These are phyloP conservation scores for Rhinichthys klamathensis DNA, from an alignment of 2,113 vertebrate species.

Conservation along the genomic window DNA sequence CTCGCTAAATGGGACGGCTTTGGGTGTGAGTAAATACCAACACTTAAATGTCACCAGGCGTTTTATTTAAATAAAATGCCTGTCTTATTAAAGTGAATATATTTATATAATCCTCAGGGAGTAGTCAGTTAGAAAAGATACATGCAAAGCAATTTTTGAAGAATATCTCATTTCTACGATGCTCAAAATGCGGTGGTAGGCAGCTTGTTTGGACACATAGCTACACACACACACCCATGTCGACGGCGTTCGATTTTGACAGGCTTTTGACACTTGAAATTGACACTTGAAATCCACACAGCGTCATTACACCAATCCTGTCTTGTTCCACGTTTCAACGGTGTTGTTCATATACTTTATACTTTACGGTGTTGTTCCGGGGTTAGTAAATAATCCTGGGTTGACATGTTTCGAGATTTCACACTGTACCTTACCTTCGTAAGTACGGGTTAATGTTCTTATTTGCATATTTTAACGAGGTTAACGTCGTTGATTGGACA, in stretches of 20 bases:
- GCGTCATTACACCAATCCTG: background rate
- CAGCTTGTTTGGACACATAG: conserved; percentile 10
- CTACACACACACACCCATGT: background rate
- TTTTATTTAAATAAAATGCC: background rate
- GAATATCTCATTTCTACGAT: background rate
- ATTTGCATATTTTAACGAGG: background rate
- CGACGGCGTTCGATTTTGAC: conserved; percentile 2
- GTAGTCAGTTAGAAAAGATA: background rate
- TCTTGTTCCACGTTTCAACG: background rate
- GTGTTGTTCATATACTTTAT: conserved; percentile 14
- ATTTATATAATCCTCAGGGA: background rate
- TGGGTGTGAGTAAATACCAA: conserved; percentile 14
- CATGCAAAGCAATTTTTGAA: background rate
- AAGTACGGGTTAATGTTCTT: background rate
- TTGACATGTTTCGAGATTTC: conserved; percentile 1
- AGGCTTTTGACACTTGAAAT: conserved; percentile 15
- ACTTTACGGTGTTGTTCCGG: no score
- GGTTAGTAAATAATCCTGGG: background rate
- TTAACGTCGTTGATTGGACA: background rate
- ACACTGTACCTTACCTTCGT: background rate
- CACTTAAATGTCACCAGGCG: conserved; percentile 10
- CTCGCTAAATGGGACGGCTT: background rate
- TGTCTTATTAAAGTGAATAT: background rate
- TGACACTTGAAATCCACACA: background rate
- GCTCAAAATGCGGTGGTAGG: background rate